Evolutionary conservation across 2,113 vertebrate species (phyloP).

Genomic region (Misgurnus mizolepis): DNA sequence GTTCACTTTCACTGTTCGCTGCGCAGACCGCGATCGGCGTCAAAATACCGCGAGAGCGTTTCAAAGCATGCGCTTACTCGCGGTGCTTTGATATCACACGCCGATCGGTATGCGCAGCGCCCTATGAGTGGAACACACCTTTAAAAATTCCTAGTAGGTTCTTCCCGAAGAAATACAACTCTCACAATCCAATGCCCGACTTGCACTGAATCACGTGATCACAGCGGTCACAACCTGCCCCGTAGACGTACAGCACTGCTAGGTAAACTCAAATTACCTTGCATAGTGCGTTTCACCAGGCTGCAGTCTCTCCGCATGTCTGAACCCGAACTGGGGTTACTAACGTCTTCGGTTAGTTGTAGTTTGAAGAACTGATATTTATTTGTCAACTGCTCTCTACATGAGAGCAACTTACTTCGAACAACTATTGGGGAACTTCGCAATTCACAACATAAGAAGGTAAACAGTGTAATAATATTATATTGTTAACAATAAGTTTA

Average conservation of each 20-base stretch:
- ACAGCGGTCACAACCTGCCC: neutral
- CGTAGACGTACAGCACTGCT: neutral
- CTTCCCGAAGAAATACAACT: neutral
- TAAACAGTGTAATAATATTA: neutral
- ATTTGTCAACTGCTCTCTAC: neutral
- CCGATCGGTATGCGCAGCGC: too few relatives aligned
- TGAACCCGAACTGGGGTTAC: neutral
- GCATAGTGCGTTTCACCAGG: too few relatives aligned
- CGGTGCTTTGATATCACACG: too few relatives aligned
- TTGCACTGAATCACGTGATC: conserved; percentile 26
- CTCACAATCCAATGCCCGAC: neutral
- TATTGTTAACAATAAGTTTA: neutral
- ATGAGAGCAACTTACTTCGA: neutral
- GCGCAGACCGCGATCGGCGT: too few relatives aligned
- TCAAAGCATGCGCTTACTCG: too few relatives aligned
- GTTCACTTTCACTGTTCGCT: too few relatives aligned
- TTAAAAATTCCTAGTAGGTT: too few relatives aligned
- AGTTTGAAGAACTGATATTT: neutral
- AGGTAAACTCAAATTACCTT: neutral
- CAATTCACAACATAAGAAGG: neutral
- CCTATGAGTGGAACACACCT: too few relatives aligned
- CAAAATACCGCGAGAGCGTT: too few relatives aligned
- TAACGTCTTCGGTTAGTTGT: neutral
- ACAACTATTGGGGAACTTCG: neutral
- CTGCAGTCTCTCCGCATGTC: neutral